phyloP scores from a whole-genome alignment of 2,113 vertebrate genomes.

The Ailurus styani region DNA sequence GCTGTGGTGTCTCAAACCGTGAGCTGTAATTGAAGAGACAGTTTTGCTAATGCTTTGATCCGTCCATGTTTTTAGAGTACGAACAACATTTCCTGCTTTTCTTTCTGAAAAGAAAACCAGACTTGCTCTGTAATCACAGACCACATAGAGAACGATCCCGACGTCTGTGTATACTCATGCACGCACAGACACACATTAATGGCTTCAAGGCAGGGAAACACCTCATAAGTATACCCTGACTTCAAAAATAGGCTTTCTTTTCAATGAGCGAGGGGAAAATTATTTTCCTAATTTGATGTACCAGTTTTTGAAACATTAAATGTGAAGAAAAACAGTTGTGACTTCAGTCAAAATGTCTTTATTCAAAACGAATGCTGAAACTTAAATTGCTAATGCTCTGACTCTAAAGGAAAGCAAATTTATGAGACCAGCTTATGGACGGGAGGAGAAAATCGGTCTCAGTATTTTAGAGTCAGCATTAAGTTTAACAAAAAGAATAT shows the following conservation, averaged over 20 bases:
- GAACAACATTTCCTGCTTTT: constrained; percentile 60
- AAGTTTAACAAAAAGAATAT: background rate
- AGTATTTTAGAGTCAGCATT: background rate
- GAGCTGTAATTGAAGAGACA: constrained; percentile 58
- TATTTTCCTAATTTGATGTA: background rate
- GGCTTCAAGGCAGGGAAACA: constrained; percentile 54
- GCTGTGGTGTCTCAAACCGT: constrained; percentile 49
- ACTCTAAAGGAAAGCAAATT: background rate
- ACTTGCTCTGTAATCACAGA: constrained; percentile 47
- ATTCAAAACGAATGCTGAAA: background rate
- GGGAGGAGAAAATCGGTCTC: background rate
- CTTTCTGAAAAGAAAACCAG: constrained; percentile 59
- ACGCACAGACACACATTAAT: background rate
- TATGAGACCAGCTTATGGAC: background rate
- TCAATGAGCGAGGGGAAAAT: background rate
- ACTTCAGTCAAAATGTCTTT: constrained; percentile 18
- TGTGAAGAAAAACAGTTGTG: background rate
- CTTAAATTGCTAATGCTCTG: background rate
- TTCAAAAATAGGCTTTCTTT: background rate
- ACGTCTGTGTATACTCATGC: background rate
- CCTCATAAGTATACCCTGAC: constrained; percentile 5
- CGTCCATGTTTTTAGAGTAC: constrained; percentile 21
- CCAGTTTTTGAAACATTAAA: background rate
- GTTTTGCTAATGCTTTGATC: constrained; percentile 62
- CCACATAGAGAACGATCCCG: background rate